Conservation (phyloP, 2,797 vertebrate species). For the Argya squamiceps region DNA sequence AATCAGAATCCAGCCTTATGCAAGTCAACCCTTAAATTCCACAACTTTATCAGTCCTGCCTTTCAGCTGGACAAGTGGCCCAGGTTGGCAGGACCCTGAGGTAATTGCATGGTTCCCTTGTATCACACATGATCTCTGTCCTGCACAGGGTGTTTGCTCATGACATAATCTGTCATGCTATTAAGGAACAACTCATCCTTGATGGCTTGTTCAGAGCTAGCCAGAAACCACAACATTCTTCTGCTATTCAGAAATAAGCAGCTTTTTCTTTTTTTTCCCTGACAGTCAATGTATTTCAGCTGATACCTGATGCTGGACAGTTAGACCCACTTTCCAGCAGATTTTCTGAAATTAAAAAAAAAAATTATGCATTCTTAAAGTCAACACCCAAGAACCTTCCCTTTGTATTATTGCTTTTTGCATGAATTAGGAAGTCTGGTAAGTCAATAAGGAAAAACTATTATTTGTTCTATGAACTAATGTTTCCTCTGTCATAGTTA, state of each 20-base stretch:
- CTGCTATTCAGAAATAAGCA: not conserved
- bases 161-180: not conserved
- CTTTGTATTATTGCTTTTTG: not conserved
- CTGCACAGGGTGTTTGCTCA: not conserved
- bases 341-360: not conserved
- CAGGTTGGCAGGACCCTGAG: not conserved
- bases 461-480: not conserved
- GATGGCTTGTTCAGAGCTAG: slow-evolving; percentile 2
- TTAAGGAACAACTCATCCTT: slow-evolving; percentile 22
- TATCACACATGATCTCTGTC: not conserved
- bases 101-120: not conserved
- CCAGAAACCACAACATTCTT: slow-evolving; percentile 34
- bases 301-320: not conserved
- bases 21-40: not conserved
- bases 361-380: not conserved
- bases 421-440: not conserved
- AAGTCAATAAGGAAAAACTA: not conserved
- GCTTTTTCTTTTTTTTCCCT: not conserved
- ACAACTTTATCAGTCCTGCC: not conserved
- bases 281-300: not conserved
- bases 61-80: not conserved
- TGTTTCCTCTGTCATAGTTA: not conserved
- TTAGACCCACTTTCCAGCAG: not conserved
- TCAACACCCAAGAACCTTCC: not conserved
- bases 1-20: not conserved